Base-by-base conservation (phyloP, 2,888 invertebrate genomes). In the Endomychus coccineus region DNA sequence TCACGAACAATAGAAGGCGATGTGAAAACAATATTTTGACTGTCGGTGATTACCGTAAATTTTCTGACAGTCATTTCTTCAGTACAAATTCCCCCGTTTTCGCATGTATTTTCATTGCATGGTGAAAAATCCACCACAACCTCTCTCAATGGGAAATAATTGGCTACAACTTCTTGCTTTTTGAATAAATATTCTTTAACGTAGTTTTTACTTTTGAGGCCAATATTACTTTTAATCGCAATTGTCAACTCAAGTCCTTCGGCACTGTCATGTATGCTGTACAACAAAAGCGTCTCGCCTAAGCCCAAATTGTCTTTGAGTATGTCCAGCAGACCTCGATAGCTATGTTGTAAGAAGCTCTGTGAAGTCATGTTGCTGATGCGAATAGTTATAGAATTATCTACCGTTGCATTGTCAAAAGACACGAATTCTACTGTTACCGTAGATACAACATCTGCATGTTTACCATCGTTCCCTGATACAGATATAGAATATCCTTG, bases 381-480 rank as follows among this genome's bases (percentile, higher is more conserved):
- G 50, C 81, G 74, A 10, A 92, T 62, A 0, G 87, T 83, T 1
- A 91, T 70, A 6, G 88, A 87, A 61, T 90, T 85, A 35, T 83
- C 81, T 3, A 95, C 75, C 0, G 91, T 91, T 9, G 67, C 64
- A 57, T 91, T 90, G 48, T 82, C 80, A 58, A 91, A 88, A 2
- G 75, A 72, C 32, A 83, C 70, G 56, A 90, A 89, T 58, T 87
- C 83, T 0, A 95, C 78, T 3, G 82, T 83, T 2, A 91, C 81
- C 4, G 83, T 83, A 1, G 92, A 94, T n/a, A 79, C 69, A 0
- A 94, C 94, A 63, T 88, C 84, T 36, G 75, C 73, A 58, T 91
- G 90, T 48, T 79, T 77, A 1, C 95, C 94, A 64, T 96, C 96
- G 60, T 86, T 90, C 1, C 92, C 92, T 5, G 81, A 77, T 1